Conservation (phyloP, 2,888 invertebrate species). For the Melinopterus prodromus region DNA sequence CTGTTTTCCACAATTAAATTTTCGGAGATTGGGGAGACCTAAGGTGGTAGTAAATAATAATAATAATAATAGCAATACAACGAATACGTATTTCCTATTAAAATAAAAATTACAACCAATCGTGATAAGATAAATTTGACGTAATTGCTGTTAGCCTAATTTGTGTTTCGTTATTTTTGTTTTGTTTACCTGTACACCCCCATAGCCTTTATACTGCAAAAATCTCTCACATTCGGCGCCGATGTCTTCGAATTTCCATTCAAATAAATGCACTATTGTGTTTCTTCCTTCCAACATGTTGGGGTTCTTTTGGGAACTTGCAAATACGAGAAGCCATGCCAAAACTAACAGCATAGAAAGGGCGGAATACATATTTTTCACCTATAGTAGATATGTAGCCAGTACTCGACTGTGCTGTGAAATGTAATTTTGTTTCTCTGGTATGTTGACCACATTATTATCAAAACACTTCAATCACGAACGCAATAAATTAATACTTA, state of each 20-base stretch:
- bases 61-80: too few species aligned
- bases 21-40: conserved; percentile 81
- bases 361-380: background rate
- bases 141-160: too few species aligned
- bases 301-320: conserved; percentile 62
- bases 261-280: conserved; percentile 79
- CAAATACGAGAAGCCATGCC: background rate
- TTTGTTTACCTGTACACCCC: conserved; percentile 71
- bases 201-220: conserved; percentile 76
- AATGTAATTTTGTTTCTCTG: too few species aligned
- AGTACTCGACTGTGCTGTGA: too few species aligned
- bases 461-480: background rate
- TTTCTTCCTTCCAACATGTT: conserved; percentile 66
- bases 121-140: too few species aligned
- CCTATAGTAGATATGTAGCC: too few species aligned
- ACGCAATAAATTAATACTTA: background rate
- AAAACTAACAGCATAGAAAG: background rate
- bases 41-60: background rate
- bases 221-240: conserved; percentile 84
- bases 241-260: conserved; percentile 86
- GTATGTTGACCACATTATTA: background rate
- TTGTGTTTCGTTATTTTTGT: background rate
- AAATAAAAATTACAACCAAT: too few species aligned
- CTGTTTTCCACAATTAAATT: conserved; percentile 66
- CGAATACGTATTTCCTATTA: too few species aligned